These are phyloP conservation scores for Gasteruption jaculator DNA, from an alignment of 2,888 invertebrate genomes.

Conservation along the genomic window DNA sequence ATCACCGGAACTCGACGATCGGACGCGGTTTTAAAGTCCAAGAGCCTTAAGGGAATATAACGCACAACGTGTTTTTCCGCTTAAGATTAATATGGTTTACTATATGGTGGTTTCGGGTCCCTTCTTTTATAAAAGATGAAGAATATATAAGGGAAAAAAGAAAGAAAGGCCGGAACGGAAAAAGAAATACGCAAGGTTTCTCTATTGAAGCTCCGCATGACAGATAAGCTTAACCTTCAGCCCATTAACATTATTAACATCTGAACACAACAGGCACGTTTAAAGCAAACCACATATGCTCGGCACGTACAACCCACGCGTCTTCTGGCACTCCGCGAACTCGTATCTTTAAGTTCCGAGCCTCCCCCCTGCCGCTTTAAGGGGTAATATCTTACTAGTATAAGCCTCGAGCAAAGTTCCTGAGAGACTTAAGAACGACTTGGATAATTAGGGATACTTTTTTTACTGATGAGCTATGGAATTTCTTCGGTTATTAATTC, in stretches of 20 bases:
- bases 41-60: too few relatives aligned
- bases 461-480: too few relatives aligned
- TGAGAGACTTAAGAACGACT: too few relatives aligned
- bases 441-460: too few relatives aligned
- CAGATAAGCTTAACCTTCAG: slow-evolving; percentile 43
- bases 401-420: too few relatives aligned
- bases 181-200: slow-evolving; percentile 26
- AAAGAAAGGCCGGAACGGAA: slow-evolving; percentile 22
- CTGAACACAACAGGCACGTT: slow-evolving; percentile 30
- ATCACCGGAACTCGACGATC: slow-evolving; percentile 29
- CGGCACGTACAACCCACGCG: slow-evolving; percentile 32
- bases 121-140: too few relatives aligned
- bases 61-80: slow-evolving; percentile 20
- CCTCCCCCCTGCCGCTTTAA: too few relatives aligned
- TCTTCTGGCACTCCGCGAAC: slow-evolving; percentile 21
- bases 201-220: slow-evolving; percentile 39
- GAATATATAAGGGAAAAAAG: slow-evolving; percentile 20
- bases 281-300: slow-evolving; percentile 19
- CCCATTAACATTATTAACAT: slow-evolving; percentile 45
- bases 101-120: too few relatives aligned
- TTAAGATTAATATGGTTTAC: slow-evolving; percentile 29
- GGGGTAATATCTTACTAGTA: too few relatives aligned
- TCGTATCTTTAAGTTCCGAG: too few relatives aligned
- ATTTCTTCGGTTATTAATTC: too few relatives aligned
- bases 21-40: too few relatives aligned